phyloP scores from a whole-genome alignment of 92 coral and sea anemone genomes.

The Parazoanthus darwini region DNA sequence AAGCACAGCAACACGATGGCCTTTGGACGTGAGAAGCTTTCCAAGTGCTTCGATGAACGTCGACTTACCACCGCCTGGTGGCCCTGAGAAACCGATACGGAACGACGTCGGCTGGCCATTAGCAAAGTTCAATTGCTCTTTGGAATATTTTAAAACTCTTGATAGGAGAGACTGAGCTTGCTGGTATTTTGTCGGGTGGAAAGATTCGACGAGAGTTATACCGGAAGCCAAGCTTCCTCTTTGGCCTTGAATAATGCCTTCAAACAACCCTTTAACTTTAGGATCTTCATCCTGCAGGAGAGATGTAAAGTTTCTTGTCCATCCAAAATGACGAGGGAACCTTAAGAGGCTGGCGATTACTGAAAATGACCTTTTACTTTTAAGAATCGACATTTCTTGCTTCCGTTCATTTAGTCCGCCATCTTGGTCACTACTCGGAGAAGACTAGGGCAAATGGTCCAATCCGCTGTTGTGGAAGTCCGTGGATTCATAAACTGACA shows the following conservation, averaged over 20 bases:
- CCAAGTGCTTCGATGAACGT: conserved; percentile 96
- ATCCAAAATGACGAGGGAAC: not conserved
- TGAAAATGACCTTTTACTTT: not conserved
- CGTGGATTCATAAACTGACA: conserved; percentile 18
- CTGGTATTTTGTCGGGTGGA: conserved; percentile 85
- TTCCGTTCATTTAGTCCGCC: not conserved
- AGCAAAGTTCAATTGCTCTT: conserved; percentile 63
- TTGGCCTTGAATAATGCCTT: conserved; percentile 72
- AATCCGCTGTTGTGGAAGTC: conserved; percentile 9
- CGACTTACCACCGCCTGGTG: conserved; percentile 97
- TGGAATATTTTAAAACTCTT: conserved; percentile 74
- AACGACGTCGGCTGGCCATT: conserved; percentile 74
- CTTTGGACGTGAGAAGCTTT: conserved; percentile 68
- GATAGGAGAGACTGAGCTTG: conserved; percentile 84
- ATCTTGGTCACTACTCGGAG: conserved; percentile 7
- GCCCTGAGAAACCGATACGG: conserved; percentile 93
- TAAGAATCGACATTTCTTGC: not conserved
- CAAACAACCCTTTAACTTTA: conserved; percentile 55
- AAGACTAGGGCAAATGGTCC: not conserved
- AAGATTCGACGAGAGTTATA: conserved; percentile 89
- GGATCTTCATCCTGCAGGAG: conserved; percentile 43
- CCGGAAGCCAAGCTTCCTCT: conserved; percentile 89
- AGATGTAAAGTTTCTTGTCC: conserved; percentile 36
- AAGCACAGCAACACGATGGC: conserved; percentile 86
- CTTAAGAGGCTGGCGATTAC: conserved; percentile 5